Base-by-base conservation (phyloP, 2,113 vertebrate genomes). In the Albula glossodonta region DNA sequence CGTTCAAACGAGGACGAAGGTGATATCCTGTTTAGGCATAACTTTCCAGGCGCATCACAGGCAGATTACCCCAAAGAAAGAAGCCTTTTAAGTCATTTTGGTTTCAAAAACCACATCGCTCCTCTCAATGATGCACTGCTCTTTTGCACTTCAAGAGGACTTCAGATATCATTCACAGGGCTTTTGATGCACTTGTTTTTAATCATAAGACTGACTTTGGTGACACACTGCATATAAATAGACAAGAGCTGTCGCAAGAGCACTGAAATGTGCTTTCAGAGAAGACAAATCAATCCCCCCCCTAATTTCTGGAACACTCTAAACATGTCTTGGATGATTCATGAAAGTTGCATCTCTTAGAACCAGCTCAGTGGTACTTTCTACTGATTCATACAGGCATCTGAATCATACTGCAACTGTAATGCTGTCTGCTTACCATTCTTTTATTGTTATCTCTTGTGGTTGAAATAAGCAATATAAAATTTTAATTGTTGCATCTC, bases 21-120 rank as follows among this genome's bases (percentile, higher is more conserved):
- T 60, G 82, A 57, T 15, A 22, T 86, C 25, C 48, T 53, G 8
- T 84, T 83, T 31, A 60, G 25, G 41, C 70, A 66, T 10, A 13
- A 48, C 13, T 83, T 84, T 60, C 13, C n/a, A 84, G 56, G 49
- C 31, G 31, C 50, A 41, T 80, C 57, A 52, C 52, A 78, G 86
- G 70, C n/a, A 81, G 52, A 80, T 83, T 83, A 57, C 77, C 86
- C 56, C 82, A 80, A 52, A 74, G 78, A 87, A 48, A 70, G n/a
- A 41, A 31, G 56, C 84, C 84, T 85, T 85, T 85, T 11, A 78
- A 83, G 52, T 51, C 15, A 53, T 70, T 52, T 31, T 80, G 74
- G 63, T 80, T 87, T 80, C 19, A 77, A 70, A 83, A 80, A 80
- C 12, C 8, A 81, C 50, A 2, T 25, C 79, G 82, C 84, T 70